Evolutionary conservation across 2,113 vertebrate species (phyloP), one percentile per base, ranked within the genome.

Genomic region (Misgurnus mizolepis): DNA sequence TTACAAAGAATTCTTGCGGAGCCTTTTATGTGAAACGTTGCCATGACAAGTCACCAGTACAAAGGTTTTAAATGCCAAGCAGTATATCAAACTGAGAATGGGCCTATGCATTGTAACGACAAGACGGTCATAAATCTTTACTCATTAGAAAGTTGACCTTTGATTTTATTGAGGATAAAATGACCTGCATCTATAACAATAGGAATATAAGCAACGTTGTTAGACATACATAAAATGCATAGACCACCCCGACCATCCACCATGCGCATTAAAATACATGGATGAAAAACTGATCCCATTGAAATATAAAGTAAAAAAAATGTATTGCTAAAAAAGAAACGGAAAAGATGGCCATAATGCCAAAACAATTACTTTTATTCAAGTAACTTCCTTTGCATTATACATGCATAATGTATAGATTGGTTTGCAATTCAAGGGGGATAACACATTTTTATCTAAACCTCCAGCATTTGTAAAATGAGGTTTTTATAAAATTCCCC

Each of bases 231-330:
- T 15, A 34, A 8, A 66, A 43, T 50, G 8, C 11, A 27, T 45
- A 10, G 78, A 80, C 78, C 78, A 77, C 78, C 79, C 67, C 6
- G 72, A 70, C 66, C 73, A 77, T 67, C 14, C 68, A 40, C 14
- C 18, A 69, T 34, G 50, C 10, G 11, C 41, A 67, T n/a, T 5
- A 15, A 40, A 41, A 1, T 6, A 14, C 4, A 9, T 47, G 45
- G 7, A 5, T 7, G 45, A 10, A 47, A 47, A 7, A 47, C 10
- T 47, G 45, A 34, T 34, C 27, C 27, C 27, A 34, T 34, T 34
- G 27, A 34, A 34, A 34, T 34, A 34, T 22, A 22, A 22, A 3
- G 27, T 34, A 34, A 34, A 34, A 34, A 34, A 34, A 34, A 3
- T 2, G n/a, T 34, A 3, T 34, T 34, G 27, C 27, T 34, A 34